Conservation (phyloP, 1,140 invertebrate species). For the Chymomyza costata region DNA sequence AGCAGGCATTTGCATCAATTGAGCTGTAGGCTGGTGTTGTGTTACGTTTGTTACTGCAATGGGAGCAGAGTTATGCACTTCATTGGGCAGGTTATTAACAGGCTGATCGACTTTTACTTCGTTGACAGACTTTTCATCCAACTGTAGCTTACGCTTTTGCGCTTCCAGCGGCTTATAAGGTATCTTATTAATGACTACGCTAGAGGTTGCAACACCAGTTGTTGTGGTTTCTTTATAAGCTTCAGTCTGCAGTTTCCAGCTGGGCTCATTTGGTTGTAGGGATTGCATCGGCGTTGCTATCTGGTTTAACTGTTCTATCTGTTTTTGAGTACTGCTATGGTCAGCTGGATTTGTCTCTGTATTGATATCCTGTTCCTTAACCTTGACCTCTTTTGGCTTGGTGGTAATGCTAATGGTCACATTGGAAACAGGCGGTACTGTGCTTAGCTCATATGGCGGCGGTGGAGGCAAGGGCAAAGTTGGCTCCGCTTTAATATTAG, state of each 20-base stretch:
- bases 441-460: constrained; percentile 48
- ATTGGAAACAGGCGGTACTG: constrained; percentile 38
- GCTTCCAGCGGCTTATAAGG: constrained; percentile 21
- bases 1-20: too few relatives aligned
- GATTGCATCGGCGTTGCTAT: neutral
- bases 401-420: constrained; percentile 61
- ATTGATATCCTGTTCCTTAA: constrained; percentile 10
- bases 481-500: constrained; percentile 1
- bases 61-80: too few relatives aligned
- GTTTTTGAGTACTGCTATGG: constrained; percentile 2
- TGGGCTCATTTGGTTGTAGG: neutral
- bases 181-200: constrained; percentile 11
- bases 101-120: constrained; percentile 10
- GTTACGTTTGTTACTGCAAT: too few relatives aligned
- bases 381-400: constrained; percentile 41
- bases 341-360: constrained; percentile 13
- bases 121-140: constrained; percentile 35
- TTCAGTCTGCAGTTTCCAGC: constrained; percentile 23
- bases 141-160: constrained; percentile 45
- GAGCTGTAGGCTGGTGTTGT: too few relatives aligned
- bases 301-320: neutral
- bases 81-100: too few relatives aligned
- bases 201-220: too few relatives aligned
- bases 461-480: constrained; percentile 37
- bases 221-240: constrained; percentile 18